A percentile compares a stretch with the other conserved stretches of the same genome.
Evolutionary conservation across 2,888 invertebrate genomes (phyloP).

Genomic region (Biston betularia): DNA sequence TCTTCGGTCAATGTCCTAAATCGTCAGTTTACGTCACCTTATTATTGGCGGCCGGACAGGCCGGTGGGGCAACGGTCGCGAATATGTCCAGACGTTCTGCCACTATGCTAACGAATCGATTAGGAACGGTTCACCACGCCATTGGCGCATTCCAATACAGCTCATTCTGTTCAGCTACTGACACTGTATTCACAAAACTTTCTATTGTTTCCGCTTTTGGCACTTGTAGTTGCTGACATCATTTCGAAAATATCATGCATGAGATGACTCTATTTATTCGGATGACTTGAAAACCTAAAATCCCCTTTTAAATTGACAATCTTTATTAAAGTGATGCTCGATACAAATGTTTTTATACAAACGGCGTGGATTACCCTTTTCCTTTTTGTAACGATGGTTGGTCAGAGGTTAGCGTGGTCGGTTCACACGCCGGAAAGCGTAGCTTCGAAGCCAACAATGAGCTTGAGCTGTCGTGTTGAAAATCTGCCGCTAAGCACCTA

Average conservation of each 20-base stretch:
- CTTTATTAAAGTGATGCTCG: too few relatives aligned
- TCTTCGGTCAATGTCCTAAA: constrained; percentile 72
- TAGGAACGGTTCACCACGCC: constrained; percentile 62
- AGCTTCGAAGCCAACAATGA: too few relatives aligned
- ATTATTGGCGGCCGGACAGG: constrained; percentile 48
- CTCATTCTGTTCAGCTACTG: constrained; percentile 56
- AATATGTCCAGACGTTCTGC: constrained; percentile 64
- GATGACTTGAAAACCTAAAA: background rate
- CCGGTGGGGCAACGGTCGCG: constrained; percentile 55
- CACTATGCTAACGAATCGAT: constrained; percentile 71
- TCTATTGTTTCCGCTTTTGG: constrained; percentile 43
- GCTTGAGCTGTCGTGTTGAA: too few relatives aligned
- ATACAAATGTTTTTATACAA: too few relatives aligned
- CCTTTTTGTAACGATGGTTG: too few relatives aligned
- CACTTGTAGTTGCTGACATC: constrained; percentile 30
- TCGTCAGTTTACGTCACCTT: constrained; percentile 68
- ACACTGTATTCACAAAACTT: constrained; percentile 43
- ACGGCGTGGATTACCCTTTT: too few relatives aligned
- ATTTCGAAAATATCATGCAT: constrained; percentile 27
- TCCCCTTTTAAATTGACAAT: too few relatives aligned
- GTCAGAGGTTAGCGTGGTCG: too few relatives aligned
- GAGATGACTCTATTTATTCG: constrained; percentile 17
- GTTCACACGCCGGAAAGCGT: too few relatives aligned
- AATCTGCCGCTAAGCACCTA: too few relatives aligned
- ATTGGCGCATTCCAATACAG: constrained; percentile 57